phyloP scores from a whole-genome alignment of 2,113 vertebrate species.

The Channa argus region DNA sequence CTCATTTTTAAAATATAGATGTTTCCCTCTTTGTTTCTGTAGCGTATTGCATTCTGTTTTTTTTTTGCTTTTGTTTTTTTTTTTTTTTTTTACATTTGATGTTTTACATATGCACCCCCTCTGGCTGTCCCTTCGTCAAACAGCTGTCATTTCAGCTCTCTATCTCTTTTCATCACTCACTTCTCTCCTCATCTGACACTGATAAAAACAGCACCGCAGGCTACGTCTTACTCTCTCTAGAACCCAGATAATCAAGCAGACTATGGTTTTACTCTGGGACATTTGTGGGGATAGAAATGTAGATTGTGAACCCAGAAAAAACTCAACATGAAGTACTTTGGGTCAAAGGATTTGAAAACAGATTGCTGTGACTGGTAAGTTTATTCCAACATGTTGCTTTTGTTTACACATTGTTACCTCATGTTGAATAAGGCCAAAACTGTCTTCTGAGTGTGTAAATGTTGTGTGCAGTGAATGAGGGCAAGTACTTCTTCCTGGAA shows the following conservation, averaged over 20 bases:
- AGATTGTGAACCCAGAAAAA: neutral
- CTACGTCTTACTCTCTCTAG: constrained; percentile 25
- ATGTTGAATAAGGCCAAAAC: constrained; percentile 9
- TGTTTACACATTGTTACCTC: constrained; percentile 17
- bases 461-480: constrained; percentile 15
- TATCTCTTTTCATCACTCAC: constrained; percentile 78
- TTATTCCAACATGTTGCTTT: constrained; percentile 15
- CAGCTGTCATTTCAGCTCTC: constrained; percentile 67
- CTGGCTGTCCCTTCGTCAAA: constrained; percentile 55
- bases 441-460: constrained; percentile 57
- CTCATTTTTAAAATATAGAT: constrained; percentile 68
- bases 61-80: neutral
- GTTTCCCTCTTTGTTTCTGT: constrained; percentile 31
- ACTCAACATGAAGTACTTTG: neutral
- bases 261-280: neutral
- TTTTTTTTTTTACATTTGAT: constrained; percentile 3
- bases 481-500: constrained; percentile 47
- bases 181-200: constrained; percentile 70
- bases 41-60: constrained; percentile 38
- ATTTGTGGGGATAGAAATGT: neutral
- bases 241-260: constrained; percentile 27
- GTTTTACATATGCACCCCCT: constrained; percentile 36
- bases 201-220: constrained; percentile 71
- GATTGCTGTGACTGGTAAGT: neutral
- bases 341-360: neutral